Percentiles rank a stretch among this genome's conserved stretches.
Evolutionary conservation across 2,113 vertebrate genomes (phyloP).

Genomic region (Paedocypris sp.): DNA sequence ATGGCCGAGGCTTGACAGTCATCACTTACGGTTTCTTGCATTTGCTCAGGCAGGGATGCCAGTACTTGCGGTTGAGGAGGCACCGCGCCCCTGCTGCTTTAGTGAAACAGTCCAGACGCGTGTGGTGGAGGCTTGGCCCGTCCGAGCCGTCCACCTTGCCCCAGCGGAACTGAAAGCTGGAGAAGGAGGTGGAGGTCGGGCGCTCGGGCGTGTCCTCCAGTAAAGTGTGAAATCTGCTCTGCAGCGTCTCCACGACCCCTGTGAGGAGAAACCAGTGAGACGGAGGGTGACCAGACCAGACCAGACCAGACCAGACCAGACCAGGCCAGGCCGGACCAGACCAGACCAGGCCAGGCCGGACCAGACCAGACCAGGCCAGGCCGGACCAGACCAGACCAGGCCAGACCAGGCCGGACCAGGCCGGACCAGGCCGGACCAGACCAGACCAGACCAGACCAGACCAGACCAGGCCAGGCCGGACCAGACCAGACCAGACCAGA

Average conservation of each 20-base stretch:
- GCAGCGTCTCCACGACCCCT: constrained; percentile 71
- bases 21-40: constrained; percentile 51
- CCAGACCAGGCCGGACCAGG: neutral
- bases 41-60: constrained; percentile 62
- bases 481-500: neutral
- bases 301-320: too few relatives aligned
- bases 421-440: neutral
- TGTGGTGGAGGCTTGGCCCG: constrained; percentile 65
- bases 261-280: too few relatives aligned
- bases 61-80: constrained; percentile 62
- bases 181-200: constrained; percentile 42
- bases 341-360: too few relatives aligned
- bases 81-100: constrained; percentile 33
- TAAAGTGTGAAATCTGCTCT: constrained; percentile 66
- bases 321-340: too few relatives aligned
- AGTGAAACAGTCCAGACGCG: constrained; percentile 54
- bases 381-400: neutral
- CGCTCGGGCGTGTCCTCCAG: constrained; percentile 28
- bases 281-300: too few relatives aligned
- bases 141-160: constrained; percentile 45
- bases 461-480: neutral
- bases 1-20: too few relatives aligned
- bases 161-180: constrained; percentile 80
- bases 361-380: neutral
- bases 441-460: neutral